Evolutionary conservation across 2,888 invertebrate species (phyloP).

Genomic region (Dichetophora obliterata): DNA sequence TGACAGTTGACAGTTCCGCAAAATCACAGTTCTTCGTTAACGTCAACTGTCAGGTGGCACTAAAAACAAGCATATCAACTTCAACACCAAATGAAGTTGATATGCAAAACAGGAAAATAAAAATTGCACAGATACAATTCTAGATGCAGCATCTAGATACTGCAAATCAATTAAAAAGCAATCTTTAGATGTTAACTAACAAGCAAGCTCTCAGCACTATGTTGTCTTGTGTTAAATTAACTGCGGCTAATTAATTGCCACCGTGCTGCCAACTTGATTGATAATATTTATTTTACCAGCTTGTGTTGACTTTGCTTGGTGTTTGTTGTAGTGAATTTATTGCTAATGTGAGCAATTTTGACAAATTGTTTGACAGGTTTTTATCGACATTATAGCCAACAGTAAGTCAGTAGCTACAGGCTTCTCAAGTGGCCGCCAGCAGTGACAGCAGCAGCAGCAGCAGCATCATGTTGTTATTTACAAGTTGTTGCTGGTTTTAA

Average conservation of each 20-base stretch:
- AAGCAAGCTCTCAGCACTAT: background rate
- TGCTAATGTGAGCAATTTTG: conserved; percentile 28
- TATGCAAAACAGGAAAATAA: no score
- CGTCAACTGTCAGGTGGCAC: background rate
- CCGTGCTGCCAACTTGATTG: conserved; percentile 33
- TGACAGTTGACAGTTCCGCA: background rate
- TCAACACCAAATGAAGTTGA: no score
- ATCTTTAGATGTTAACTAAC: conserved; percentile 8
- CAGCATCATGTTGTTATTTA: no score
- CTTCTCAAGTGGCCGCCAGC: background rate
- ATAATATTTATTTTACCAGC: conserved; percentile 16
- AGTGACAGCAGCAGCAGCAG: background rate
- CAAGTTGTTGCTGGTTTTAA: conserved; percentile 17
- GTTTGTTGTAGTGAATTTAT: conserved; percentile 9
- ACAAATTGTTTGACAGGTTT: conserved; percentile 38
- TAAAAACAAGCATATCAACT: no score
- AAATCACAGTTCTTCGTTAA: no score
- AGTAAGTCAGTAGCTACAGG: background rate
- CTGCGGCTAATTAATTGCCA: conserved; percentile 27
- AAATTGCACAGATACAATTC: background rate
- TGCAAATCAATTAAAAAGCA: background rate
- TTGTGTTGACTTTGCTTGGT: background rate
- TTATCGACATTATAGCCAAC: conserved; percentile 21
- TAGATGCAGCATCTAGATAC: background rate
- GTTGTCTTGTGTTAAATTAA: conserved; percentile 19